These are phyloP conservation scores for Pemphredon lugubris DNA, from an alignment of 2,888 invertebrate genomes.

Conservation along the genomic window DNA sequence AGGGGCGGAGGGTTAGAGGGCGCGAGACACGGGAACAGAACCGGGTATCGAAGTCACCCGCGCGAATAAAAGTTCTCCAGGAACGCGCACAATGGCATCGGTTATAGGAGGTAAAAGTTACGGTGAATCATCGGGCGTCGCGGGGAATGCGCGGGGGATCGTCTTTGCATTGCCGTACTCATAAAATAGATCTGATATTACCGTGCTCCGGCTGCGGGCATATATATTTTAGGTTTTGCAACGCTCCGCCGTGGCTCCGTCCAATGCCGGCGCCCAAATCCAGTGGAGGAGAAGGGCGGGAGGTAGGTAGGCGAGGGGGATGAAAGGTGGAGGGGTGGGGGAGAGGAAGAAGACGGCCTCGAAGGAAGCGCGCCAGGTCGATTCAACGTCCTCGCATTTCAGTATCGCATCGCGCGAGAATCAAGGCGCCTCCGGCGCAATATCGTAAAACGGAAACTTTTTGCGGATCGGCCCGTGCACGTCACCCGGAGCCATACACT, in stretches of 20 bases:
- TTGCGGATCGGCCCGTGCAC: conserved; percentile 41
- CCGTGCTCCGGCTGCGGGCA: conserved; percentile 35
- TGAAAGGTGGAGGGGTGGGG: conserved; percentile 3
- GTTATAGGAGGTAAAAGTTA: conserved; percentile 46
- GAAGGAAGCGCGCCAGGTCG: conserved; percentile 45
- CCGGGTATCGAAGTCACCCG: conserved; percentile 19
- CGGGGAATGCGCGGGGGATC: conserved; percentile 27
- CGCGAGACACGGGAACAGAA: too few species aligned
- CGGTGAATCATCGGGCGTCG: conserved; percentile 52
- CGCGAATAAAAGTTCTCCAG: conserved; percentile 54
- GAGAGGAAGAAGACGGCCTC: too few species aligned
- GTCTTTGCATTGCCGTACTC: conserved; percentile 47
- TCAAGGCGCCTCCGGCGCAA: conserved; percentile 59
- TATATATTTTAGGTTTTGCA: conserved; percentile 41
- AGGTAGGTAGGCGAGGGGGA: neutral
- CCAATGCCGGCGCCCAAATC: conserved; percentile 36
- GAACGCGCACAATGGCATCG: conserved; percentile 43
- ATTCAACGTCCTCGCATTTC: conserved; percentile 59
- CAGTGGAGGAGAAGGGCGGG: conserved; percentile 28
- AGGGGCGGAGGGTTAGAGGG: too few species aligned
- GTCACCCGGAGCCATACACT: conserved; percentile 41
- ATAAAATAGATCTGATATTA: conserved; percentile 65
- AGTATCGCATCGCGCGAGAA: conserved; percentile 60
- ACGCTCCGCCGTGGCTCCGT: conserved; percentile 15
- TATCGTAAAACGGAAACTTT: conserved; percentile 65